Evolutionary conservation across 1,140 invertebrate species (phyloP), one percentile per base, ranked within the genome.

Genomic region (Papilio dardanus): DNA sequence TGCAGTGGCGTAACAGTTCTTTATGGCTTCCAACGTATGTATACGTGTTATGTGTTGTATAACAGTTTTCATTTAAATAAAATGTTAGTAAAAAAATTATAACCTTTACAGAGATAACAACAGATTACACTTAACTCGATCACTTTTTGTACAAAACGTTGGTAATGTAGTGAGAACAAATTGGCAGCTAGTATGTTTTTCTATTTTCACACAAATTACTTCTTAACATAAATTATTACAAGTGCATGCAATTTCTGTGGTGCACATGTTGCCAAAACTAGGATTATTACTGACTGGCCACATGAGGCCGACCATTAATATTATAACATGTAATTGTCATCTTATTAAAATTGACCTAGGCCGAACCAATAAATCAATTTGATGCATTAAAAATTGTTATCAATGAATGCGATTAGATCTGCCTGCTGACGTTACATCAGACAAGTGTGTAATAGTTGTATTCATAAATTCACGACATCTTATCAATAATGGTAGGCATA

Each of bases 121-220:
- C n/a, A 46, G 0, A 19, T n/a, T 19, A 6, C n/a, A 46, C n/a
- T 6, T 5, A n/a, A 46, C n/a, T 14, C 40, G 2, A 42, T 42
- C 16, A 16, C 40, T 42, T 16, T 42, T 42, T 42, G 40, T n/a
- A 37, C 31, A 46, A 74, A 76, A 74, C 78, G 77, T 73, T 66
- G 46, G 76, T 74, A 79, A 75, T 79, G 76, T 74, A 73, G 73
- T 66, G 50, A 42, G 37, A 76, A 74, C 66, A 79, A 75, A 86
- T 86, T 87, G 83, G 85, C 85, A 84, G 78, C 76, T 75, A 77
- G 80, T 81, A 69, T 71, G 77, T 67, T 69, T 62, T 71, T 76
- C 76, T 82, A 79, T 79, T 79, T 83, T 71, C 71, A 83, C 73
- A 75, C 79, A 85, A 83, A 87, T 83, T 86, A 85, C 81, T 80